These are phyloP conservation scores for Polylopha cassiicola DNA, from an alignment of 2,888 invertebrate genomes.

Conservation along the genomic window DNA sequence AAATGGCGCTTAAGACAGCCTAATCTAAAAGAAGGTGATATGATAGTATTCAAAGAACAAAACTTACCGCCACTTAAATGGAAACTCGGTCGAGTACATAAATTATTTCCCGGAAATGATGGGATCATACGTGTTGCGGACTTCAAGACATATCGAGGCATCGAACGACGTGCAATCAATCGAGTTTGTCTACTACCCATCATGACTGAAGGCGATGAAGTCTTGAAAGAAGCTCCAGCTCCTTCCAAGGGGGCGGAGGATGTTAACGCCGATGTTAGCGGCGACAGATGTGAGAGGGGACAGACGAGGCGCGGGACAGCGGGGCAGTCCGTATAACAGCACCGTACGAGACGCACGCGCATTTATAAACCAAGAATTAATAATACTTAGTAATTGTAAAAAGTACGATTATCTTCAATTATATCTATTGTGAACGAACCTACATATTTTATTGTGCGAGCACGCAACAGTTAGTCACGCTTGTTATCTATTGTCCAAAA, in stretches of 20 bases:
- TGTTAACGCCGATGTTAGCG: background rate
- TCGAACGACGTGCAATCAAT: background rate
- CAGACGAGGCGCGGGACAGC: too few species aligned
- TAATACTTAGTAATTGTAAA: too few species aligned
- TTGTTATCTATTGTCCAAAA: too few species aligned
- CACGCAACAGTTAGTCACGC: too few species aligned
- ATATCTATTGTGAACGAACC: too few species aligned
- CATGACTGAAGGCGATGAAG: background rate
- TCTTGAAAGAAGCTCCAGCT: background rate
- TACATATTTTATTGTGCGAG: too few species aligned
- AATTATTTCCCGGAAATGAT: background rate
- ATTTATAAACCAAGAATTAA: too few species aligned
- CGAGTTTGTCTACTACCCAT: background rate
- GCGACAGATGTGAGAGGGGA: too few species aligned
- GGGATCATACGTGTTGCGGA: background rate
- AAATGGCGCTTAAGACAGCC: conserved; percentile 6
- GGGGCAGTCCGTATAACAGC: too few species aligned
- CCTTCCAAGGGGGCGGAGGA: conserved; percentile 5
- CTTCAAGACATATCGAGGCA: background rate
- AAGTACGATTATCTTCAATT: too few species aligned
- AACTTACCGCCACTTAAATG: conserved; percentile 1
- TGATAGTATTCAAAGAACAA: conserved; percentile 1
- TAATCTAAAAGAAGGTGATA: conserved; percentile 2
- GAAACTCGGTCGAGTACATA: conserved; percentile 1
- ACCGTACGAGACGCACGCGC: too few species aligned